Conservation (phyloP, 2,888 invertebrate genomes). For the Lasius platythorax region DNA sequence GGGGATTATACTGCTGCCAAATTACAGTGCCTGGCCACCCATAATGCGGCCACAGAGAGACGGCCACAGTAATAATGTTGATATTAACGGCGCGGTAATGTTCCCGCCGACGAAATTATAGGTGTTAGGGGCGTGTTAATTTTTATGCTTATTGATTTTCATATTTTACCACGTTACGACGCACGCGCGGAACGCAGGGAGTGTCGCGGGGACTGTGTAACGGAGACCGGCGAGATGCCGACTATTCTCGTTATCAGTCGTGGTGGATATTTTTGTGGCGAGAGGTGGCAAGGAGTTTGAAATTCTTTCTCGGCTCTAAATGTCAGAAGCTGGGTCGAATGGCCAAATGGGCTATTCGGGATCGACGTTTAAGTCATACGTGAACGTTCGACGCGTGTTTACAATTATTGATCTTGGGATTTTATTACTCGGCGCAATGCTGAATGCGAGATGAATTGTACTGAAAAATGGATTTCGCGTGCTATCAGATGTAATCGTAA, state of each 20-base stretch:
- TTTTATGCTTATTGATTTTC: conserved; percentile 85
- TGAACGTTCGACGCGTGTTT: neutral
- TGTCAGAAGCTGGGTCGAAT: neutral
- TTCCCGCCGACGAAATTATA: conserved; percentile 79
- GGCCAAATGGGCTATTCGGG: conserved; percentile 18
- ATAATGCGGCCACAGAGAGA: conserved; percentile 78
- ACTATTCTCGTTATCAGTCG: conserved; percentile 53
- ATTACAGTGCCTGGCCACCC: conserved; percentile 84
- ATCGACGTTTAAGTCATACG: conserved; percentile 32
- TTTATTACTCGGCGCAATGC: conserved; percentile 7
- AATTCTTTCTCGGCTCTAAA: conserved; percentile 1
- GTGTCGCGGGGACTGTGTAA: conserved; percentile 5
- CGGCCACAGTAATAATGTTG: conserved; percentile 83
- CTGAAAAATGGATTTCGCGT: neutral
- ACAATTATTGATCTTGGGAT: conserved; percentile 3
- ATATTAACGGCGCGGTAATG: conserved; percentile 82
- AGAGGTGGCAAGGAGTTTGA: conserved; percentile 4
- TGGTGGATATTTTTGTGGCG: conserved; percentile 35
- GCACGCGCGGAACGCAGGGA: conserved; percentile 36
- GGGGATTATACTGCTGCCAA: conserved; percentile 84
- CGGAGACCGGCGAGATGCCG: conserved; percentile 22
- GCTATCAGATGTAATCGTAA: neutral
- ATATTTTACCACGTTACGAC: conserved; percentile 82
- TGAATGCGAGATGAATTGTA: neutral
- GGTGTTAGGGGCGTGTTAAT: conserved; percentile 83